Percentiles rank a stretch among this genome's conserved stretches.
These are phyloP conservation scores for Dinocampus coccinellae DNA, from an alignment of 2,888 invertebrate species.

Conservation along the genomic window DNA sequence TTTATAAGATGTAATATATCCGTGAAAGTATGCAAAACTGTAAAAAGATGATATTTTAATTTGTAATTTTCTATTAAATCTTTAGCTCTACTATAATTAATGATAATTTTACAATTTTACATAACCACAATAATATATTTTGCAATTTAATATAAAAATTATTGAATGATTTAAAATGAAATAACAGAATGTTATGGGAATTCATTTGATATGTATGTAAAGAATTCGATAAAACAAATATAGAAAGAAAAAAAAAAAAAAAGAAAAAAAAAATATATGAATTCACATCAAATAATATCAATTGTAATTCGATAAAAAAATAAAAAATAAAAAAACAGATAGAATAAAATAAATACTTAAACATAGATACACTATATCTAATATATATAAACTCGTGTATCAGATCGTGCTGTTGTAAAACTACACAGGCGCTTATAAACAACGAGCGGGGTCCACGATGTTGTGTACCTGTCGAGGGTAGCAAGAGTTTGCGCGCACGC, in stretches of 20 bases:
- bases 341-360: neutral
- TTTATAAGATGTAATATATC: neutral
- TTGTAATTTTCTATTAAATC: neutral
- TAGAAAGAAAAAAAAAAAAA: too few relatives aligned
- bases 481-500: slow-evolving; percentile 27
- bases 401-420: slow-evolving; percentile 17
- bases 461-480: slow-evolving; percentile 35
- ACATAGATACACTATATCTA: neutral
- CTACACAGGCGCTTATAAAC: slow-evolving; percentile 25
- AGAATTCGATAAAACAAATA: too few relatives aligned
- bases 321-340: neutral
- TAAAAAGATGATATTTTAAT: slow-evolving; percentile 1
- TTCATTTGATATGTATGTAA: neutral
- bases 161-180: neutral
- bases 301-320: neutral
- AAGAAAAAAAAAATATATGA: too few relatives aligned
- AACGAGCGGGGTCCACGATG: slow-evolving; percentile 20
- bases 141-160: neutral
- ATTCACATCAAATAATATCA: neutral
- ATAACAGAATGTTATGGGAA: neutral
- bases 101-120: neutral
- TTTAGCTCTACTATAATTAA: neutral
- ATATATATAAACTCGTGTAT: neutral
- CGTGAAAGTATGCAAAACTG: neutral
- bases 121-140: neutral